Evolutionary conservation across 1,140 invertebrate genomes (phyloP).

Genomic region (Cydia splendana): DNA sequence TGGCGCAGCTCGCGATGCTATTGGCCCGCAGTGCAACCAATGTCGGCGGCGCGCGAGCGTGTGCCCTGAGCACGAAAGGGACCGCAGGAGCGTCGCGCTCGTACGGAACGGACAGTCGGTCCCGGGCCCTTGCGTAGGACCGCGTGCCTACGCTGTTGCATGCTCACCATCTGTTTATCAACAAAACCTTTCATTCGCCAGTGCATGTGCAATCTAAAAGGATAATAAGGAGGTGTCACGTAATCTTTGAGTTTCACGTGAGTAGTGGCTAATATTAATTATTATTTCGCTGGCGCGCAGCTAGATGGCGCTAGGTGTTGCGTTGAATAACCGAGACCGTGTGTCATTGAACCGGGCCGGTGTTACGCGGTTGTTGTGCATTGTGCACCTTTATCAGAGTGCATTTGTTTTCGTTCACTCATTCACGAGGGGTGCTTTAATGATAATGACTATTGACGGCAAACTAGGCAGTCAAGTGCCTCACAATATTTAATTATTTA

Average conservation of each 20-base stretch:
- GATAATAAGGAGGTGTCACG: slow-evolving; percentile 44
- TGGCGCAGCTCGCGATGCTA: slow-evolving; percentile 46
- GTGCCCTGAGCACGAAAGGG: slow-evolving; percentile 70
- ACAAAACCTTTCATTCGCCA: slow-evolving; percentile 57
- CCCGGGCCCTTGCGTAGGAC: slow-evolving; percentile 66
- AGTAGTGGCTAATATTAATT: slow-evolving; percentile 59
- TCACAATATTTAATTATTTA: not conserved
- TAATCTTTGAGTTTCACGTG: slow-evolving; percentile 54
- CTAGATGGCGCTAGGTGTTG: slow-evolving; percentile 67
- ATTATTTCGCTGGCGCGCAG: slow-evolving; percentile 41
- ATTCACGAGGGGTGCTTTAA: not conserved
- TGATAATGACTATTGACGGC: not conserved
- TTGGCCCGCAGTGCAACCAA: slow-evolving; percentile 61
- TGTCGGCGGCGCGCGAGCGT: slow-evolving; percentile 46
- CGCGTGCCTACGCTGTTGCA: slow-evolving; percentile 57
- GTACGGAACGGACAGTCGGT: slow-evolving; percentile 54
- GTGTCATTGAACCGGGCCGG: slow-evolving; percentile 60
- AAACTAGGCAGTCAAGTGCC: slow-evolving; percentile 15
- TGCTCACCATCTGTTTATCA: slow-evolving; percentile 52
- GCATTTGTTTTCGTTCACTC: slow-evolving; percentile 18
- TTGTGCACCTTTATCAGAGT: slow-evolving; percentile 20
- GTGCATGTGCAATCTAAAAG: slow-evolving; percentile 53
- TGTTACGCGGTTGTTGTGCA: slow-evolving; percentile 18
- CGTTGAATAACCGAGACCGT: slow-evolving; percentile 43
- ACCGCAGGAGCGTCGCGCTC: slow-evolving; percentile 48